These are phyloP conservation scores for Neolamprologus variostigma DNA, from an alignment of 2,113 vertebrate species.

Conservation along the genomic window DNA sequence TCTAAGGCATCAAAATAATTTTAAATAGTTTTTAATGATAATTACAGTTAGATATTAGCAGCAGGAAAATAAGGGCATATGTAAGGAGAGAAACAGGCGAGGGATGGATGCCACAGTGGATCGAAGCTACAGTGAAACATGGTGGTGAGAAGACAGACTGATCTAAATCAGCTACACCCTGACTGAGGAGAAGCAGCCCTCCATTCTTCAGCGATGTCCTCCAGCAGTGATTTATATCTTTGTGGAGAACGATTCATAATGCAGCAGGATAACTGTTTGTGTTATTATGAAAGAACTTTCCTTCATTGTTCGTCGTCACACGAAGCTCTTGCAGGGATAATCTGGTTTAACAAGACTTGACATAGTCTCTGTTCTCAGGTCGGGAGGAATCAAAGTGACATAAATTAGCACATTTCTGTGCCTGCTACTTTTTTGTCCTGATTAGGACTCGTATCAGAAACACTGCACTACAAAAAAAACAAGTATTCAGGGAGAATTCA, in stretches of 20 bases:
- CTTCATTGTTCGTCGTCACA: background rate
- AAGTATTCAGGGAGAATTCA: background rate
- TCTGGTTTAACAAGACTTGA: background rate
- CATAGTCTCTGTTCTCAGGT: background rate
- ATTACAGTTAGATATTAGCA: background rate
- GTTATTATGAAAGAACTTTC: background rate
- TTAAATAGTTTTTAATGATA: background rate
- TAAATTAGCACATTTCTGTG: background rate
- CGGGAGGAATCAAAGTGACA: accelerated
- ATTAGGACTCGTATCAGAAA: background rate
- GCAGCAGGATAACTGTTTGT: background rate
- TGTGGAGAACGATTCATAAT: background rate
- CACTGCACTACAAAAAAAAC: background rate
- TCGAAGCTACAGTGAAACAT: background rate
- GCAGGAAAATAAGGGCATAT: background rate
- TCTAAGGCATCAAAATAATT: background rate
- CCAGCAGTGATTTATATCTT: background rate
- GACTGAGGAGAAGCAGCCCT: background rate
- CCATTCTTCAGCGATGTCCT: background rate
- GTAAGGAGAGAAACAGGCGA: background rate
- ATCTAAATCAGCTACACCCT: background rate
- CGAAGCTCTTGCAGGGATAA: background rate
- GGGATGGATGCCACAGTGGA: background rate
- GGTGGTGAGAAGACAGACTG: background rate
- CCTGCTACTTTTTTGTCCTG: background rate